Conservation (phyloP, 2,888 invertebrate genomes). For the Leptura quadrifasciata region DNA sequence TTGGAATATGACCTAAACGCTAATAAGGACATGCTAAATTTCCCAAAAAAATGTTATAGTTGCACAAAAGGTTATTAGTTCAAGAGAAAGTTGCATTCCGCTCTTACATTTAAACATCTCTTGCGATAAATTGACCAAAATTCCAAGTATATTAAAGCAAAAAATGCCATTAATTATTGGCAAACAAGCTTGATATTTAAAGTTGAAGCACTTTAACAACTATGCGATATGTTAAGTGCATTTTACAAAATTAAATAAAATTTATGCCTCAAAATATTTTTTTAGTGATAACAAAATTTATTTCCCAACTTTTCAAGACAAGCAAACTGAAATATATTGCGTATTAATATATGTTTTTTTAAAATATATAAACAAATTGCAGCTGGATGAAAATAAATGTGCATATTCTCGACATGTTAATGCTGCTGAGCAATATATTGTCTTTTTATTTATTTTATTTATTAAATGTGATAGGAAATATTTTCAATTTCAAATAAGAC, state of each 20-base stretch:
- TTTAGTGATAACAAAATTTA: slow-evolving; percentile 7
- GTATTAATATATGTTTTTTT: too few species aligned
- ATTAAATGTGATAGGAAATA: too few species aligned
- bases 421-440: too few species aligned
- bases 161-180: slow-evolving; percentile 40
- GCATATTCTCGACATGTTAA: too few species aligned
- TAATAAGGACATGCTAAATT: neutral
- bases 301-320: too few species aligned
- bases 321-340: too few species aligned
- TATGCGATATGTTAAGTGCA: slow-evolving; percentile 16
- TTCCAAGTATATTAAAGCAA: slow-evolving; percentile 21
- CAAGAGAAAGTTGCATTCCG: slow-evolving; percentile 53
- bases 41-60: slow-evolving; percentile 49
- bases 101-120: slow-evolving; percentile 49
- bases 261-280: slow-evolving; percentile 23
- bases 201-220: slow-evolving; percentile 40
- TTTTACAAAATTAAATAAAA: slow-evolving; percentile 28
- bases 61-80: slow-evolving; percentile 57
- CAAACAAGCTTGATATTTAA: slow-evolving; percentile 41
- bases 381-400: too few species aligned
- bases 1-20: neutral
- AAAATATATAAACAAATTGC: too few species aligned
- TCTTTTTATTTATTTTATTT: too few species aligned
- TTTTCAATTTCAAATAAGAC: too few species aligned
- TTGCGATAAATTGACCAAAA: slow-evolving; percentile 32